phyloP scores from a whole-genome alignment of 1,140 invertebrate genomes.

The Papilio machaon region DNA sequence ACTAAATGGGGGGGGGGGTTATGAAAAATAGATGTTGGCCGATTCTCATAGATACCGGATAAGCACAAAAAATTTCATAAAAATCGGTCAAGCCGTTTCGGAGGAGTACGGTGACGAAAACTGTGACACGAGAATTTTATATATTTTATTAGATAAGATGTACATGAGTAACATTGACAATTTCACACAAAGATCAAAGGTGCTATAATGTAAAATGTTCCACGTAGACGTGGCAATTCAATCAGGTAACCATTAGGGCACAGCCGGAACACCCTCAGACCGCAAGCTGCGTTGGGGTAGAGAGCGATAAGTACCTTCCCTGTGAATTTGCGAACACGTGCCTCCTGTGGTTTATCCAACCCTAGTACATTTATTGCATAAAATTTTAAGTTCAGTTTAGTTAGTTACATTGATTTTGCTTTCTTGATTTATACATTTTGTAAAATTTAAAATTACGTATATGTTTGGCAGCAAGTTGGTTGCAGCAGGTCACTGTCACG shows the following conservation, averaged over 20 bases:
- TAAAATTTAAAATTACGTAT: neutral
- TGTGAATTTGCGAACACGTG: conserved; percentile 62
- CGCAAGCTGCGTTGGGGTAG: neutral
- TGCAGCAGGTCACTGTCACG: conserved; percentile 64
- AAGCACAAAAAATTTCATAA: too few species aligned
- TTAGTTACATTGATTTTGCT: neutral
- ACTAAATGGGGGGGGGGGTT: too few species aligned
- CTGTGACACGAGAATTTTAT: too few species aligned
- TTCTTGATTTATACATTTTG: neutral
- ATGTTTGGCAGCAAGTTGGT: conserved; percentile 40
- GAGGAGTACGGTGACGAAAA: too few species aligned
- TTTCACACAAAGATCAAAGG: neutral
- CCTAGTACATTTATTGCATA: conserved; percentile 71
- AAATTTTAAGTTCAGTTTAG: conserved; percentile 33
- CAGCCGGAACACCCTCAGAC: conserved; percentile 8
- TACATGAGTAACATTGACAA: too few species aligned
- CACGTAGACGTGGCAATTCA: conserved; percentile 11
- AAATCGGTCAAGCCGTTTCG: too few species aligned
- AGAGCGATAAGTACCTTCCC: conserved; percentile 40
- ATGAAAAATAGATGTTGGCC: too few species aligned
- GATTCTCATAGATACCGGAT: too few species aligned
- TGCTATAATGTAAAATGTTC: neutral
- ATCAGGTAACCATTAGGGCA: conserved; percentile 20
- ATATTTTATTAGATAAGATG: too few species aligned
- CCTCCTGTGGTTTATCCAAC: conserved; percentile 53